Conservation (phyloP, 2,797 vertebrate species). For the Synanceia verrucosa region DNA sequence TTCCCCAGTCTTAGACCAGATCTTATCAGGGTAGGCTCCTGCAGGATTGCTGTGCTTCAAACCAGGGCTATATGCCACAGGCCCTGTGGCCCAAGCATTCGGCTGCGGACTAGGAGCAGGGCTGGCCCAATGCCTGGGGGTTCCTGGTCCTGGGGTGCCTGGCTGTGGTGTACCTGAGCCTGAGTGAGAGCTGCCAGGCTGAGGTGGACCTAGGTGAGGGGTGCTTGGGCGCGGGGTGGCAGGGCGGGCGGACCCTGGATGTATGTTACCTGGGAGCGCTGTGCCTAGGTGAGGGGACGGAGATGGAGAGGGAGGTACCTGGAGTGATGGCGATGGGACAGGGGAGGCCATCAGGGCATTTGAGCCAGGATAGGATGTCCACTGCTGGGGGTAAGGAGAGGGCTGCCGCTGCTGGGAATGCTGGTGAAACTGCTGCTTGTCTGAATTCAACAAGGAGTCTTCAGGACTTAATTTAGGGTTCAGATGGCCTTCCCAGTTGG, state of each 20-base stretch:
- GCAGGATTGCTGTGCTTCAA: slow-evolving; percentile 80
- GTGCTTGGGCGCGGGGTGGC: slow-evolving; percentile 35
- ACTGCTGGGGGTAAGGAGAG: slow-evolving; percentile 81
- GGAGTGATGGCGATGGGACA: slow-evolving; percentile 69
- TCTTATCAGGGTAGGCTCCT: slow-evolving; percentile 85
- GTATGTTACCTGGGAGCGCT: slow-evolving; percentile 42
- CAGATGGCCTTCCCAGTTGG: slow-evolving; percentile 83
- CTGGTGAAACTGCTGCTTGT: slow-evolving; percentile 78
- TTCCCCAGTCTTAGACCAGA: slow-evolving; percentile 89
- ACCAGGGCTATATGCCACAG: slow-evolving; percentile 74
- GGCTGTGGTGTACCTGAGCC: slow-evolving; percentile 63
- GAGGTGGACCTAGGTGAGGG: slow-evolving; percentile 57
- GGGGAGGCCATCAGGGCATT: slow-evolving; percentile 72
- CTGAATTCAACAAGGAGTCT: slow-evolving; percentile 64
- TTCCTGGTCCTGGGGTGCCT: slow-evolving; percentile 55
- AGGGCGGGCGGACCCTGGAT: slow-evolving; percentile 53
- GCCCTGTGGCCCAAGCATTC: slow-evolving; percentile 84
- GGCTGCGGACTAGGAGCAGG: slow-evolving; percentile 82
- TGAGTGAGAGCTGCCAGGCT: slow-evolving; percentile 62
- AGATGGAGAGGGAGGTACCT: slow-evolving; percentile 68
- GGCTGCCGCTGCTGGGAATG: slow-evolving; percentile 74
- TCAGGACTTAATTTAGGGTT: slow-evolving; percentile 58
- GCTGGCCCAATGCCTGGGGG: slow-evolving; percentile 77
- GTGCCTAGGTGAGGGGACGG: slow-evolving; percentile 71
- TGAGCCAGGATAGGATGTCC: slow-evolving; percentile 81